Evolutionary conservation across 1,140 invertebrate genomes (phyloP).

Genomic region (Papilio glaucus): DNA sequence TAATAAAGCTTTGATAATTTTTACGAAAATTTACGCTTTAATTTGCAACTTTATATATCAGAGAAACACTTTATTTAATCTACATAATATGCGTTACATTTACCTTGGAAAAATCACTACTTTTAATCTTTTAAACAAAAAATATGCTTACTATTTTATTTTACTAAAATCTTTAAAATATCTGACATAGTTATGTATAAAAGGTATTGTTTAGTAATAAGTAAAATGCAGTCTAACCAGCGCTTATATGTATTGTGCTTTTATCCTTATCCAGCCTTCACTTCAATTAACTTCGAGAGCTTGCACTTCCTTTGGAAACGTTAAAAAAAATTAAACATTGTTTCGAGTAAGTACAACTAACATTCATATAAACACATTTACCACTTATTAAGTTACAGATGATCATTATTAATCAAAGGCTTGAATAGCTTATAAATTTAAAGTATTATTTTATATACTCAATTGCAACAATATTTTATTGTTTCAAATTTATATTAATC

Average conservation of each 20-base stretch:
- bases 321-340: constrained; percentile 34
- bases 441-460: neutral
- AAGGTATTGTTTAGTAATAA: neutral
- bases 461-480: neutral
- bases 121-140: neutral
- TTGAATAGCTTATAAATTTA: constrained; percentile 23
- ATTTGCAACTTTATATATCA: neutral
- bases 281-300: constrained; percentile 51
- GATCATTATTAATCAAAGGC: constrained; percentile 9
- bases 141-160: neutral
- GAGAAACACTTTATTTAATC: neutral
- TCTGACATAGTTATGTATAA: neutral
- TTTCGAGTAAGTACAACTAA: constrained; percentile 41
- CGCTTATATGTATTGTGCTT: constrained; percentile 41
- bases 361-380: constrained; percentile 11
- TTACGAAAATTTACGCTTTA: neutral
- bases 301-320: constrained; percentile 49
- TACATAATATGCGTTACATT: neutral
- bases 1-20: neutral
- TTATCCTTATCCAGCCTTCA: constrained; percentile 50
- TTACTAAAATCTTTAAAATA: neutral
- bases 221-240: constrained; percentile 25
- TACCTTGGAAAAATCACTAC: neutral
- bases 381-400: neutral
- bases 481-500: neutral